Percentiles rank a stretch among this genome's conserved stretches.
phyloP scores from a whole-genome alignment of 2,113 vertebrate genomes.

The Butorides virescens region DNA sequence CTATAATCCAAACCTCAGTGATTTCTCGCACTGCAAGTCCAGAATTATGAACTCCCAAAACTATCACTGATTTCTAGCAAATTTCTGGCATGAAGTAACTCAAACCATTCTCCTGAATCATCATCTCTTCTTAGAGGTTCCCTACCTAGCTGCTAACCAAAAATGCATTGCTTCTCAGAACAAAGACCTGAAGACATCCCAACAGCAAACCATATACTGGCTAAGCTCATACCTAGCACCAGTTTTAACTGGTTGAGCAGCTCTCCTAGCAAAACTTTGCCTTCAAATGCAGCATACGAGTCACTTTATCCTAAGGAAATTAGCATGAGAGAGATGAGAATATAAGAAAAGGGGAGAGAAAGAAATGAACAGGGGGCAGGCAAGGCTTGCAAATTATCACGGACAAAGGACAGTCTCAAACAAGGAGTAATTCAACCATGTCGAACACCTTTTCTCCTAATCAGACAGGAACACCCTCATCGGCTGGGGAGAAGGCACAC shows the following conservation, averaged over 20 bases:
- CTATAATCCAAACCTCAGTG: not conserved
- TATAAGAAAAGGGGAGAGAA: not conserved
- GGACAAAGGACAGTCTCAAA: conserved; percentile 14
- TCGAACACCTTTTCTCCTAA: conserved; percentile 57
- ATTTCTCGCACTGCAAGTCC: not conserved
- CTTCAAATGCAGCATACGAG: not conserved
- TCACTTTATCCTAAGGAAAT: not conserved
- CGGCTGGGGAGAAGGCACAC: conserved; percentile 24
- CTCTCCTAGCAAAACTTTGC: not conserved
- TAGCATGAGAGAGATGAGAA: not conserved
- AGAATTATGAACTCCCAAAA: not conserved
- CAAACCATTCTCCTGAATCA: not conserved
- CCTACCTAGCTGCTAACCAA: not conserved
- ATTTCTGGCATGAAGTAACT: not conserved
- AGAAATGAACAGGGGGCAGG: not conserved
- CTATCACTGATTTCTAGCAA: not conserved
- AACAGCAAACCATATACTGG: not conserved
- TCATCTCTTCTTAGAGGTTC: not conserved
- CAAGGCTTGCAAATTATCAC: not conserved
- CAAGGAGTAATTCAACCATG: conserved; percentile 30
- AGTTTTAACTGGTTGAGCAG: not conserved
- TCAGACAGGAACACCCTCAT: conserved; percentile 43
- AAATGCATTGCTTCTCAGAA: not conserved
- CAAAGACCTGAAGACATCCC: not conserved
- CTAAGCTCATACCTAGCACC: not conserved